phyloP scores from a whole-genome alignment of 1,140 invertebrate species.

The Thaumetopoea pityocampa region DNA sequence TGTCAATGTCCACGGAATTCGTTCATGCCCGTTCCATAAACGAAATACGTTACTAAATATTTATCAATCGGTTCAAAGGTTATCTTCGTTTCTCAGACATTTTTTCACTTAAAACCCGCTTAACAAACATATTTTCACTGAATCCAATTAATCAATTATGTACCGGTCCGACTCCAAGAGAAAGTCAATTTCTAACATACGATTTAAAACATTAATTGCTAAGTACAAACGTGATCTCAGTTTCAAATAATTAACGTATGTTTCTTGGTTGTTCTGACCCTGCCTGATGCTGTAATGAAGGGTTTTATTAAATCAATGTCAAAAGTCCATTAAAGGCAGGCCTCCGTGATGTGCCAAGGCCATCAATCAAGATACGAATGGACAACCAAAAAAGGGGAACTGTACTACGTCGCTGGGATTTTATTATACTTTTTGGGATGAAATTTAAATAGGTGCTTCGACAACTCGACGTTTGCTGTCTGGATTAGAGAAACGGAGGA shows the following conservation, averaged over 20 bases:
- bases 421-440: constrained; percentile 27
- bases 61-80: no score
- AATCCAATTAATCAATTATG: constrained; percentile 18
- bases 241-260: constrained; percentile 45
- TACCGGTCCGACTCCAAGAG: constrained; percentile 16
- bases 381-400: constrained; percentile 38
- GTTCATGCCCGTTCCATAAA: no score
- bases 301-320: constrained; percentile 75
- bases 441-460: constrained; percentile 26
- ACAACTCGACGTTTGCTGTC: constrained; percentile 20
- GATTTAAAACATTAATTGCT: constrained; percentile 25
- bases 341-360: constrained; percentile 34
- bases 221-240: constrained; percentile 15
- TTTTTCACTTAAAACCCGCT: no score
- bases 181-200: constrained; percentile 24
- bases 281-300: constrained; percentile 61
- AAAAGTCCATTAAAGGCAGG: constrained; percentile 62
- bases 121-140: no score
- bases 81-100: no score
- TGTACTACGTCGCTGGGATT: constrained; percentile 23
- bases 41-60: no score
- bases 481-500: not conserved
- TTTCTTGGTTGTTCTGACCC: constrained; percentile 40
- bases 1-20: no score
- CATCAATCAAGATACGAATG: constrained; percentile 66